A percentile compares a stretch with the other conserved stretches of the same genome.
These are phyloP conservation scores for Protobothrops mucrosquamatus DNA, from an alignment of 2,113 vertebrate species.

Conservation along the genomic window DNA sequence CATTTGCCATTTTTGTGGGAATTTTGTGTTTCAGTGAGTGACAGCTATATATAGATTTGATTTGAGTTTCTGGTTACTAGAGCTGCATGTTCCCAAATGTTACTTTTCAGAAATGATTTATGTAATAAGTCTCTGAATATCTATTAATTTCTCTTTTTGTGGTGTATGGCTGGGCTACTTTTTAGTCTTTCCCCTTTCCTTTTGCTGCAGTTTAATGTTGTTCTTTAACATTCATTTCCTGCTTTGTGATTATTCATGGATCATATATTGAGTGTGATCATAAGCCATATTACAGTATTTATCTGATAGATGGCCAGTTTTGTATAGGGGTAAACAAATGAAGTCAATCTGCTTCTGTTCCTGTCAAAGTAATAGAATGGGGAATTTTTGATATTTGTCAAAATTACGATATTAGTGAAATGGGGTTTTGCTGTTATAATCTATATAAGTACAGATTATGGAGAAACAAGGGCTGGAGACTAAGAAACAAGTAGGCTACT, in stretches of 20 bases:
- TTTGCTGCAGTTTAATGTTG: neutral
- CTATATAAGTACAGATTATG: neutral
- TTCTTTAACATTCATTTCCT: neutral
- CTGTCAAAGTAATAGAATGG: neutral
- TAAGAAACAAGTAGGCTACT: neutral
- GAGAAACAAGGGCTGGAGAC: neutral
- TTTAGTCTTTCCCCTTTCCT: neutral
- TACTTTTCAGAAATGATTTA: neutral
- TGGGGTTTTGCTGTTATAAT: neutral
- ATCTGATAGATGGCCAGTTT: neutral
- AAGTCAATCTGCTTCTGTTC: neutral
- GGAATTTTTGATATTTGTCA: neutral
- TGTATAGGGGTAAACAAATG: neutral
- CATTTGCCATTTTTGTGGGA: neutral
- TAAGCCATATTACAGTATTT: neutral
- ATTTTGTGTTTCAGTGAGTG: neutral
- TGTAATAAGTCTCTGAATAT: neutral
- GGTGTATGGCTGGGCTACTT: neutral
- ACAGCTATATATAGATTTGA: neutral
- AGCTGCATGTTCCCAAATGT: neutral
- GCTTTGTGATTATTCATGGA: neutral
- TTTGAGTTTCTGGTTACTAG: neutral
- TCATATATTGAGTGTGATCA: neutral
- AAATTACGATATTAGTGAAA: neutral
- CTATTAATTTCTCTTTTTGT: neutral